Evolutionary conservation across 2,888 invertebrate species (phyloP).

Genomic region (Sarcophaga subvicina): DNA sequence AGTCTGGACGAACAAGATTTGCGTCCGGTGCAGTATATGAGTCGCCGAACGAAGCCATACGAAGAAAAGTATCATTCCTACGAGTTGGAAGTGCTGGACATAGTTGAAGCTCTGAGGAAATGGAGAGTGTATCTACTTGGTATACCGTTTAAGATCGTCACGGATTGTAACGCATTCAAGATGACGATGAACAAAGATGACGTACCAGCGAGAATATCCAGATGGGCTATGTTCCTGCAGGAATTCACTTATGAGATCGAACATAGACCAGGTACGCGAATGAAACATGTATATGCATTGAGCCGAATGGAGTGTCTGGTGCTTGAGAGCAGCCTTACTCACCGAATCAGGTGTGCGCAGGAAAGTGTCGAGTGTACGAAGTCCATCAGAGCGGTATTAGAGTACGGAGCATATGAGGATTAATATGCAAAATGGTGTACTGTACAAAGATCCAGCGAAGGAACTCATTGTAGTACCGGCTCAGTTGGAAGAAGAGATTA

Average conservation of each 20-base stretch:
- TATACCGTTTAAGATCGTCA: conserved; percentile 74
- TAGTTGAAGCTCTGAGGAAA: conserved; percentile 76
- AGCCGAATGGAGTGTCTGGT: conserved; percentile 50
- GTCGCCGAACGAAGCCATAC: conserved; percentile 73
- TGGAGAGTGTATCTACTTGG: conserved; percentile 76
- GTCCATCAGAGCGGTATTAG: too few relatives aligned
- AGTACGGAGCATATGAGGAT: too few relatives aligned
- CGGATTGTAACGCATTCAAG: conserved; percentile 71
- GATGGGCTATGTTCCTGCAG: conserved; percentile 60
- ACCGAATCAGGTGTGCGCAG: too few relatives aligned
- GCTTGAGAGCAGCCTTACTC: background rate
- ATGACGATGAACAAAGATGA: conserved; percentile 75
- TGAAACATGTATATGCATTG: background rate
- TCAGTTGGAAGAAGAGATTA: too few relatives aligned
- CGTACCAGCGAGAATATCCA: conserved; percentile 71
- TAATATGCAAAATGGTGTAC: too few relatives aligned
- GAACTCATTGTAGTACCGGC: too few relatives aligned
- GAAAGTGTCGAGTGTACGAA: too few relatives aligned
- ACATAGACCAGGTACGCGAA: conserved; percentile 35
- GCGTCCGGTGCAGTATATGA: conserved; percentile 75
- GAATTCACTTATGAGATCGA: conserved; percentile 70
- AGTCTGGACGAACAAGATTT: conserved; percentile 70
- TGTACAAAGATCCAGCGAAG: too few relatives aligned
- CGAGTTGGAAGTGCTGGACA: conserved; percentile 77
- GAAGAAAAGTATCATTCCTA: conserved; percentile 75